These are phyloP conservation scores for Acyrthosiphon pisum DNA, from an alignment of 1,140 invertebrate species.

Conservation along the genomic window DNA sequence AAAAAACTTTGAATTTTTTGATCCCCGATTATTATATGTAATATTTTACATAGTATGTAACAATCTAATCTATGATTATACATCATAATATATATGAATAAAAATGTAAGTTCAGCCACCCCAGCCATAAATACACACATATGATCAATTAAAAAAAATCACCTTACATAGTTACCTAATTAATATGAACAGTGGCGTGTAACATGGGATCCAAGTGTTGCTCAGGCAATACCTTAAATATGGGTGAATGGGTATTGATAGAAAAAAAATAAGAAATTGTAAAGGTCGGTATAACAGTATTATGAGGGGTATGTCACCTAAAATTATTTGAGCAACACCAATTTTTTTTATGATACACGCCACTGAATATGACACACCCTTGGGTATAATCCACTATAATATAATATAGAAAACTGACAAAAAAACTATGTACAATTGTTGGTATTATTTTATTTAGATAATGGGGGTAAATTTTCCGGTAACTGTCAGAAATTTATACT, in stretches of 20 bases:
- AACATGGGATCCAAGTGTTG: no score
- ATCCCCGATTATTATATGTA: not conserved
- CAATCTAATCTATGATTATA: not conserved
- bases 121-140: not conserved
- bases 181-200: no score
- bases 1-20: no score
- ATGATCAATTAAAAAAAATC: not conserved
- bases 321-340: no score
- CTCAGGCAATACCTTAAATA: no score
- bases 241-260: no score
- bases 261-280: no score
- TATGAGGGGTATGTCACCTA: no score
- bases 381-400: not conserved
- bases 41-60: not conserved
- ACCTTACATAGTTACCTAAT: not conserved
- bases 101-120: not conserved
- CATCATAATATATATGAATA: not conserved
- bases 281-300: no score
- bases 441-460: not conserved
- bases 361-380: conserved; percentile 25
- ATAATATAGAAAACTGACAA: not conserved
- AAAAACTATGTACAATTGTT: not conserved
- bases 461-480: not conserved
- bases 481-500: no score
- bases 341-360: no score